Conservation (phyloP, 2,888 invertebrate species). For the Amphipyra berbera region DNA sequence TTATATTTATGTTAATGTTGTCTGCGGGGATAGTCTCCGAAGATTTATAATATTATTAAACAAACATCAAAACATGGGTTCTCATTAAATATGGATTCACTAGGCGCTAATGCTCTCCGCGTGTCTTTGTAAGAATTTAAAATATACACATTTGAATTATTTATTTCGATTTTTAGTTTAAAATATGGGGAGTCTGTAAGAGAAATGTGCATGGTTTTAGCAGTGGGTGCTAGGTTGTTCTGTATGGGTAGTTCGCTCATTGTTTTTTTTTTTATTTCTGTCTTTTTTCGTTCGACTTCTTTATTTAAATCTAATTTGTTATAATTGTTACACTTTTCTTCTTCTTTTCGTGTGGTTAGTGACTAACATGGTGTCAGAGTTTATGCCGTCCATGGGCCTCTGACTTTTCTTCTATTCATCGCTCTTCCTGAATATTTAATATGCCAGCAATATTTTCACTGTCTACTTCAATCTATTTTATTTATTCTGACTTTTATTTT, state of each 20-base stretch:
- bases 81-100: constrained; percentile 64
- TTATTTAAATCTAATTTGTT: neutral
- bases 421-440: neutral
- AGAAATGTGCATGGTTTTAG: too few relatives aligned
- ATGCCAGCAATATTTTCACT: neutral
- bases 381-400: too few relatives aligned
- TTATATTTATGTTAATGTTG: constrained; percentile 36
- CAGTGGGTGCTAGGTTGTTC: too few relatives aligned
- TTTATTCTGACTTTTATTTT: neutral
- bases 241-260: too few relatives aligned
- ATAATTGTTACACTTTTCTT: neutral
- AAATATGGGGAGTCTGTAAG: neutral
- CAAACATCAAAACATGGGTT: constrained; percentile 53
- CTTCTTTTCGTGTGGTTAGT: too few relatives aligned
- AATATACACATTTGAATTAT: constrained; percentile 28
- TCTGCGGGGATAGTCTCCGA: constrained; percentile 12
- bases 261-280: too few relatives aligned
- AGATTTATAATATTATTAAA: constrained; percentile 52
- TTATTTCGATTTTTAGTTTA: constrained; percentile 21
- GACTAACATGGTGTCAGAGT: too few relatives aligned
- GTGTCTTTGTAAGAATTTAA: constrained; percentile 32
- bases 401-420: neutral
- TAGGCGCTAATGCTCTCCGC: constrained; percentile 40
- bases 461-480: neutral
- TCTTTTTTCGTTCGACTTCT: neutral